Percentiles rank a stretch among this genome's conserved stretches.
These are phyloP conservation scores for Eucriotettix oculatus DNA, from an alignment of 2,888 invertebrate species.

Conservation along the genomic window DNA sequence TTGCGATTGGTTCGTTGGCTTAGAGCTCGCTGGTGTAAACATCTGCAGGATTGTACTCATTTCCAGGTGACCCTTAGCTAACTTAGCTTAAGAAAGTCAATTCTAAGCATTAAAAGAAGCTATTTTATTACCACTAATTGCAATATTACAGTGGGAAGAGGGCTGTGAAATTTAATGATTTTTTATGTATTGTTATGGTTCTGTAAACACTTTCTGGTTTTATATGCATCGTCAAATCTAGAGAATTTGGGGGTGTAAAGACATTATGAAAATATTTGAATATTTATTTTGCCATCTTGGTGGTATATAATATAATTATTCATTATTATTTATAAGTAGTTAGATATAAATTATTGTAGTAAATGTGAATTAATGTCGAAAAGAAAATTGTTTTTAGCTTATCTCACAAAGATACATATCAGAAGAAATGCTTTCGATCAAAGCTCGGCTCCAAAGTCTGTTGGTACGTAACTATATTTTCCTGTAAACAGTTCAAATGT, in stretches of 20 bases:
- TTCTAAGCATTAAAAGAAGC: background rate
- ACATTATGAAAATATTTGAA: too few species aligned
- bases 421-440: too few species aligned
- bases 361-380: background rate
- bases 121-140: background rate
- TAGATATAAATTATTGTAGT: too few species aligned
- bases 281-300: too few species aligned
- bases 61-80: constrained; percentile 8
- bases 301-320: background rate
- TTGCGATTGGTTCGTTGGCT: constrained; percentile 7
- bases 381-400: background rate
- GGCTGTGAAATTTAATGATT: background rate
- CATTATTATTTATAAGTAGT: too few species aligned
- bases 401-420: too few species aligned
- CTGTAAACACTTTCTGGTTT: background rate
- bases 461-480: too few species aligned
- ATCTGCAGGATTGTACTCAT: constrained; percentile 5
- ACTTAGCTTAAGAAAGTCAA: constrained; percentile 3
- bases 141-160: background rate
- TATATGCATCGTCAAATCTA: too few species aligned
- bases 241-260: too few species aligned
- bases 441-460: too few species aligned
- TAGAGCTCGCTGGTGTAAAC: constrained; percentile 6
- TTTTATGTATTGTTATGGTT: background rate
- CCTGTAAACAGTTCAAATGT: too few species aligned